These are phyloP conservation scores for Scaptomyza hsui DNA, from an alignment of 1,140 invertebrate genomes.

Conservation along the genomic window DNA sequence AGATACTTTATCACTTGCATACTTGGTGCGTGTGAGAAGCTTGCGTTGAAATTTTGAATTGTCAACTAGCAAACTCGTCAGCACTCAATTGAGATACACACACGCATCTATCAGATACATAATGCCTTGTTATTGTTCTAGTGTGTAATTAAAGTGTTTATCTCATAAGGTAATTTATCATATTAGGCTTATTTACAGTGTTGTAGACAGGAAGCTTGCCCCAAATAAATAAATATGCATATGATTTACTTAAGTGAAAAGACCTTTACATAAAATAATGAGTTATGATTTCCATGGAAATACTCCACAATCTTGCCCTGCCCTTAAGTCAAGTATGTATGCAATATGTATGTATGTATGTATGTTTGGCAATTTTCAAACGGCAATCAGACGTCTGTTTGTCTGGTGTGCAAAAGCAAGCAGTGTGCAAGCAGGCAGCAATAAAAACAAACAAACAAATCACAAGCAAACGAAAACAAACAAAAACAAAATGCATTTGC, in stretches of 20 bases:
- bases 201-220: slow-evolving; percentile 55
- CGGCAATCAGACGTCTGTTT: slow-evolving; percentile 42
- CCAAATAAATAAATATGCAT: slow-evolving; percentile 43
- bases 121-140: slow-evolving; percentile 55
- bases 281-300: background rate
- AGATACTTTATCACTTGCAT: slow-evolving; percentile 17
- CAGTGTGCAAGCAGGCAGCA: slow-evolving; percentile 11
- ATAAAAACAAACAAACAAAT: slow-evolving; percentile 7
- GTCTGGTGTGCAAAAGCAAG: slow-evolving; percentile 25
- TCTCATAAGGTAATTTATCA: slow-evolving; percentile 55
- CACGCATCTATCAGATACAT: slow-evolving; percentile 27
- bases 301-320: background rate
- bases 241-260: background rate
- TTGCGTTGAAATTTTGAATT: slow-evolving; percentile 48
- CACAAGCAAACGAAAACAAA: slow-evolving; percentile 23
- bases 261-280: too few species aligned
- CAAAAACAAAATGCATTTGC: slow-evolving; percentile 9
- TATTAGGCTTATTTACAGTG: slow-evolving; percentile 60
- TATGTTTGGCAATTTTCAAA: slow-evolving; percentile 12
- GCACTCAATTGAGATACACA: slow-evolving; percentile 34
- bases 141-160: slow-evolving; percentile 68
- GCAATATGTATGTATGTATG: slow-evolving; percentile 22
- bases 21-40: slow-evolving; percentile 1
- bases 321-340: slow-evolving; percentile 29
- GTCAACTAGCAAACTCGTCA: slow-evolving; percentile 48